These are phyloP conservation scores for Periplaneta americana DNA, from an alignment of 1,140 invertebrate genomes.

Conservation along the genomic window DNA sequence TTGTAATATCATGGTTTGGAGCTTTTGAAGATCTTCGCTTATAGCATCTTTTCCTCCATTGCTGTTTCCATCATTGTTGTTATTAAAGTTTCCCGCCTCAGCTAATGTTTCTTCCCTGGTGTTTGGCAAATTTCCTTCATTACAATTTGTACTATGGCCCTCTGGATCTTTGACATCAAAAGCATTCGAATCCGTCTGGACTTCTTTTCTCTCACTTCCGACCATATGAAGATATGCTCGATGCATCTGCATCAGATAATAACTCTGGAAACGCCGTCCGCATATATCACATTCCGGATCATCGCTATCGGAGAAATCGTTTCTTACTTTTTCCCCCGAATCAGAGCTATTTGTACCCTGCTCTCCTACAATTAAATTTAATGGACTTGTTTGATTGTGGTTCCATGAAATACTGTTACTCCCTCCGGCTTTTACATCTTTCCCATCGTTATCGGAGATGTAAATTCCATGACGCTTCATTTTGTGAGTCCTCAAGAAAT, in stretches of 20 bases:
- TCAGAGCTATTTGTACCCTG: conserved; percentile 23
- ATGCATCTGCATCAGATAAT: conserved; percentile 47
- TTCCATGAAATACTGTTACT: conserved; percentile 38
- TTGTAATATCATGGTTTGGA: conserved; percentile 89
- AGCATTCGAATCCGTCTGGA: conserved; percentile 35
- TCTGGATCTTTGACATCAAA: not conserved
- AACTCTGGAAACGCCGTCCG: conserved; percentile 47
- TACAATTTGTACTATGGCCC: not conserved
- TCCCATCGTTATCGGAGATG: conserved; percentile 45
- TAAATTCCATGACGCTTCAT: conserved; percentile 71
- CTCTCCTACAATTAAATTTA: conserved; percentile 56
- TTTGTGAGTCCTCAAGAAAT: conserved; percentile 88
- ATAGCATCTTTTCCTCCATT: conserved; percentile 30
- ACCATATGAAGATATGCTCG: conserved; percentile 34
- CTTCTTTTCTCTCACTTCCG: conserved; percentile 29
- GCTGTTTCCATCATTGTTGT: not conserved
- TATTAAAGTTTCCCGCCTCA: not conserved
- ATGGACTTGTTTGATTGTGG: conserved; percentile 45
- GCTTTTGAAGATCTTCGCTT: conserved; percentile 75
- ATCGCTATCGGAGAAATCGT: conserved; percentile 30
- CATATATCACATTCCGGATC: conserved; percentile 49
- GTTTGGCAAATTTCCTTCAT: conserved; percentile 29
- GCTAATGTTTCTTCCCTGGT: conserved; percentile 34
- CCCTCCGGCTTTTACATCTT: conserved; percentile 37
- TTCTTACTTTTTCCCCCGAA: conserved; percentile 23